Conservation (phyloP, 1,140 invertebrate species). For the Scaptomyza pallida region DNA sequence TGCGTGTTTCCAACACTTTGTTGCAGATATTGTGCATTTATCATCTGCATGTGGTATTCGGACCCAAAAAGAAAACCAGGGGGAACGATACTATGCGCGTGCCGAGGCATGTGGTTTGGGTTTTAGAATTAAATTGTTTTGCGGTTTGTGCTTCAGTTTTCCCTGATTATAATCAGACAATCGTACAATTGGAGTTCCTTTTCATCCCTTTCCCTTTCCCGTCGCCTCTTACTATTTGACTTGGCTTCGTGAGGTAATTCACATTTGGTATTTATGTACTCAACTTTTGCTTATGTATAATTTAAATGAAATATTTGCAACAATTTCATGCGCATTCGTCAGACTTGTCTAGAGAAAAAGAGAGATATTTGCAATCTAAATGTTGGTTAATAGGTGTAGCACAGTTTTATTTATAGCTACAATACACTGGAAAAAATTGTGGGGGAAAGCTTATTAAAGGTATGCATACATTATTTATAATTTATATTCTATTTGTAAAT, state of each 20-base stretch:
- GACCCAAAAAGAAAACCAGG: not conserved
- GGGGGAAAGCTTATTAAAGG: not conserved
- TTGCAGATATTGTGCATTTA: slow-evolving; percentile 82
- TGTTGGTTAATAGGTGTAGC: slow-evolving; percentile 24
- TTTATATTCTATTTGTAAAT: not conserved
- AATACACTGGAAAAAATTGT: slow-evolving; percentile 4
- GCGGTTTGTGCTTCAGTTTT: slow-evolving; percentile 64
- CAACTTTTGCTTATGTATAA: slow-evolving; percentile 62
- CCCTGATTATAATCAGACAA: slow-evolving; percentile 69
- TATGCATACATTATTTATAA: no score
- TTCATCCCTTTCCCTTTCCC: no score
- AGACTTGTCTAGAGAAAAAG: slow-evolving; percentile 38
- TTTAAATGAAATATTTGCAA: slow-evolving; percentile 70
- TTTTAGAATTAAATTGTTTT: slow-evolving; percentile 83
- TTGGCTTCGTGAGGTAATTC: slow-evolving; percentile 1
- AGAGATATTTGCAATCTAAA: slow-evolving; percentile 18
- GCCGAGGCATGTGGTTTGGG: slow-evolving; percentile 75
- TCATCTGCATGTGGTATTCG: slow-evolving; percentile 61
- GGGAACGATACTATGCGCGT: no score
- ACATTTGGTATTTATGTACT: slow-evolving; percentile 35
- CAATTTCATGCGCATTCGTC: slow-evolving; percentile 61
- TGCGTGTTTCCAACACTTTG: slow-evolving; percentile 80
- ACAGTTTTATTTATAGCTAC: slow-evolving; percentile 8
- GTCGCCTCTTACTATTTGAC: not conserved
- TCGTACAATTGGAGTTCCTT: slow-evolving; percentile 68